Percentiles rank a stretch among this genome's conserved stretches.
Conservation (phyloP, 2,888 invertebrate genomes). For the Noctua janthina region DNA sequence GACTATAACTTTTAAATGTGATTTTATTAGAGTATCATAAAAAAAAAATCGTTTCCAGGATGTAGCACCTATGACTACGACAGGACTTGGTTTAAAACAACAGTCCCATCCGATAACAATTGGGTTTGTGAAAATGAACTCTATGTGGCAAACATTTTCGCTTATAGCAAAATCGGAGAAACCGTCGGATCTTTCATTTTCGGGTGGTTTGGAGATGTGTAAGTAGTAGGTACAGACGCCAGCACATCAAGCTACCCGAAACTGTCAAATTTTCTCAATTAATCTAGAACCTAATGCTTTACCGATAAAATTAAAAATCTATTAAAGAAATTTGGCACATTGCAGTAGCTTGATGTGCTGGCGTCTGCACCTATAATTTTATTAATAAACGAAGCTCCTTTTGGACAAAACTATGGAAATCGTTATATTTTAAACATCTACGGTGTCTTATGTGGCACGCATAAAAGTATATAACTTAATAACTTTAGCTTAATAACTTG, state of each 20-base stretch:
- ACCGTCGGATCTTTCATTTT: conserved; percentile 77
- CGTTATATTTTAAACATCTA: neutral
- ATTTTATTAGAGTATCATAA: neutral
- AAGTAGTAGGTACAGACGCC: conserved; percentile 57
- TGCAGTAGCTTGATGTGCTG: no score
- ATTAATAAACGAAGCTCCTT: neutral
- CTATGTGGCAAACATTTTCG: conserved; percentile 76
- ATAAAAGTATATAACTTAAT: no score
- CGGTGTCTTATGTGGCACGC: neutral
- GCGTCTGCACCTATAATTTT: neutral
- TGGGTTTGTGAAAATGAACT: conserved; percentile 82
- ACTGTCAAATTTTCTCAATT: no score
- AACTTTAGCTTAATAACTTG: neutral
- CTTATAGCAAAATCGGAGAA: conserved; percentile 78
- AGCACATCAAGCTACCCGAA: no score
- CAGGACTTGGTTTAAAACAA: conserved; percentile 79
- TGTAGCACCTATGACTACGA: conserved; percentile 77
- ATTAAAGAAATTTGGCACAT: no score
- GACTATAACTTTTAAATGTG: neutral
- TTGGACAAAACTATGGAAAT: neutral
- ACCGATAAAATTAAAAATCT: no score
- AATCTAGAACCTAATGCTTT: no score
- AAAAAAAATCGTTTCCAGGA: conserved; percentile 66
- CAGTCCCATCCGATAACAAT: conserved; percentile 77
- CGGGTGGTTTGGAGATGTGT: conserved; percentile 83